Evolutionary conservation across 2,888 invertebrate genomes (phyloP).

Genomic region (Buathra laborator): DNA sequence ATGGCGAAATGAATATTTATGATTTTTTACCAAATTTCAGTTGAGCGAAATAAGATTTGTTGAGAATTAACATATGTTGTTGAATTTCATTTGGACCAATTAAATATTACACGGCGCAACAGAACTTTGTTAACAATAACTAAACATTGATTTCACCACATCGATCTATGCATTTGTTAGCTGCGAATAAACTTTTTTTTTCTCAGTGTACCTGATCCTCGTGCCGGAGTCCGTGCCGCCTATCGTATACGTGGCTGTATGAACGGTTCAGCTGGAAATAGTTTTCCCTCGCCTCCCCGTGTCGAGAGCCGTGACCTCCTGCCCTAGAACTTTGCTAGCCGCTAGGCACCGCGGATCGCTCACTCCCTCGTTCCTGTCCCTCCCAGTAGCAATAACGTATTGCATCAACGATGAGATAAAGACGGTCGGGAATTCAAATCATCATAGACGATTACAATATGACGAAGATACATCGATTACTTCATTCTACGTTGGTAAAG

Average conservation of each 20-base stretch:
- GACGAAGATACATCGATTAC: slow-evolving; percentile 27
- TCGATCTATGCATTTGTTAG: background rate
- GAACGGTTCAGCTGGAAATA: slow-evolving; percentile 56
- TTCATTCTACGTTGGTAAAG: background rate
- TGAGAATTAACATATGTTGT: too few relatives aligned
- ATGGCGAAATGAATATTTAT: too few relatives aligned
- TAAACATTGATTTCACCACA: background rate
- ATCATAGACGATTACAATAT: slow-evolving; percentile 26
- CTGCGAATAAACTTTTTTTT: background rate
- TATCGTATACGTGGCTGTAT: slow-evolving; percentile 5
- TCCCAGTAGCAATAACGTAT: slow-evolving; percentile 20
- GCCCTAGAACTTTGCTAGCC: slow-evolving; percentile 67
- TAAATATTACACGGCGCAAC: too few relatives aligned
- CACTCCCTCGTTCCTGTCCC: slow-evolving; percentile 17
- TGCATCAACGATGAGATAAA: slow-evolving; percentile 19
- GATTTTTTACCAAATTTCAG: too few relatives aligned
- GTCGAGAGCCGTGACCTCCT: slow-evolving; percentile 66
- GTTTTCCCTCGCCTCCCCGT: slow-evolving; percentile 57
- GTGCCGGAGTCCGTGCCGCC: slow-evolving; percentile 22
- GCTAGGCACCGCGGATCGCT: background rate
- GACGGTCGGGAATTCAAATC: slow-evolving; percentile 14
- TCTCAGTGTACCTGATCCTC: slow-evolving; percentile 63
- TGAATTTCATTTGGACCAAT: too few relatives aligned
- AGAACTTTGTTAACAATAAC: background rate
- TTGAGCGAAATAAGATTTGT: too few relatives aligned